phyloP scores from a whole-genome alignment of 2,888 invertebrate genomes.

The Ischnus inquisitorius region DNA sequence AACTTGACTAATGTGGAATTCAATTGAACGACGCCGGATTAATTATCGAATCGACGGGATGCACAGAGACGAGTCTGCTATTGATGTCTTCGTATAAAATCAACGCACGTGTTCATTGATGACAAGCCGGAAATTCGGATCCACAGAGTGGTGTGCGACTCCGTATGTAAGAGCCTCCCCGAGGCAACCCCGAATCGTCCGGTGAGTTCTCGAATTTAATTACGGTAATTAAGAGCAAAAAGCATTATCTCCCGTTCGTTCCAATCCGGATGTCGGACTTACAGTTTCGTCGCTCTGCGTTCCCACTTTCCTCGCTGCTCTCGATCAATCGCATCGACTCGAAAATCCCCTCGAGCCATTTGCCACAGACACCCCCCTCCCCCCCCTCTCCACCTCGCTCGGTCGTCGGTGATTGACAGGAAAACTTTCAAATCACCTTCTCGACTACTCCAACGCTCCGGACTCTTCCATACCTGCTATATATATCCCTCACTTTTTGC shows the following conservation, averaged over 20 bases:
- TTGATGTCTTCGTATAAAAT: conserved; percentile 49
- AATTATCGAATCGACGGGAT: conserved; percentile 14
- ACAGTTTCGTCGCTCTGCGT: conserved; percentile 51
- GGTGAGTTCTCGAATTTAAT: conserved; percentile 83
- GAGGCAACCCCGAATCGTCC: conserved; percentile 55
- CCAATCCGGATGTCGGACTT: conserved; percentile 54
- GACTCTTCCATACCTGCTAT: neutral
- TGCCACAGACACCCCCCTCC: conserved; percentile 72
- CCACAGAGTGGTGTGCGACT: conserved; percentile 69
- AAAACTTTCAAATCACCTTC: conserved; percentile 78
- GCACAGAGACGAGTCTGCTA: neutral
- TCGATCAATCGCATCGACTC: conserved; percentile 79
- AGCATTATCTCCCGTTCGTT: conserved; percentile 73
- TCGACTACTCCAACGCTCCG: conserved; percentile 42
- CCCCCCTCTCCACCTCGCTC: conserved; percentile 60
- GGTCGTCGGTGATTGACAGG: conserved; percentile 77
- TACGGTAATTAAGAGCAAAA: conserved; percentile 81
- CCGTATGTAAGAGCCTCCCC: conserved; percentile 40
- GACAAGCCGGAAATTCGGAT: conserved; percentile 50
- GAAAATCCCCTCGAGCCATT: conserved; percentile 75
- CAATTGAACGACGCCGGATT: conserved; percentile 1
- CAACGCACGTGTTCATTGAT: conserved; percentile 47
- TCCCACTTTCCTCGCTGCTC: conserved; percentile 42
- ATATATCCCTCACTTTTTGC: conserved; percentile 4
- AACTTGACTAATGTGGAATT: neutral